Evolutionary conservation across 2,113 vertebrate species (phyloP).

Genomic region (Leucoraja erinaceus): DNA sequence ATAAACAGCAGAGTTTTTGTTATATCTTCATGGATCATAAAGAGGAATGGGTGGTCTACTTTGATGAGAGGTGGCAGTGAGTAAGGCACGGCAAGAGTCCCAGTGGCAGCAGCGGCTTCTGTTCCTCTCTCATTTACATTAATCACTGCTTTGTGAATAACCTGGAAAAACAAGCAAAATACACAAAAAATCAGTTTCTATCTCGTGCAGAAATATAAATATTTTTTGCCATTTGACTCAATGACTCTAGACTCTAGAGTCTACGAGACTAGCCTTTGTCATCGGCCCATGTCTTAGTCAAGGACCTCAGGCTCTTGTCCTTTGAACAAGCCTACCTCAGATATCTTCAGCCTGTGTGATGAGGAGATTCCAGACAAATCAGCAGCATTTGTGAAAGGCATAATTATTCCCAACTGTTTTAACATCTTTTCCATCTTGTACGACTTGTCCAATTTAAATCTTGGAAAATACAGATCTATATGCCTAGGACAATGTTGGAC

Average conservation of each 20-base stretch:
- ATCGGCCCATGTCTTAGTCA: too few species aligned
- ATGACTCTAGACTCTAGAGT: too few species aligned
- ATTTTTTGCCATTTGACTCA: too few species aligned
- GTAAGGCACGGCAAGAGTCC: constrained; percentile 63
- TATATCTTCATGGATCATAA: constrained; percentile 79
- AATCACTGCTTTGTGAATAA: constrained; percentile 75
- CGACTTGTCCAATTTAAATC: constrained; percentile 78
- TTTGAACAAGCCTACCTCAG: constrained; percentile 61
- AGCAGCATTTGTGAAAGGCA: constrained; percentile 62
- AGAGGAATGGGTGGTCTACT: constrained; percentile 74
- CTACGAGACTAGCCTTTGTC: too few species aligned
- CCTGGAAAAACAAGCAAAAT: constrained; percentile 51
- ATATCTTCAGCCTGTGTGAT: constrained; percentile 56
- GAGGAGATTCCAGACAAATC: constrained; percentile 67
- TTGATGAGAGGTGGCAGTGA: constrained; percentile 62
- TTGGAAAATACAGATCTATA: constrained; percentile 75
- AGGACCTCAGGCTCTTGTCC: not conserved
- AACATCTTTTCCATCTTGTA: constrained; percentile 73
- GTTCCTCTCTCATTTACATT: constrained; percentile 80
- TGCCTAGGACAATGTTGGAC: constrained; percentile 54
- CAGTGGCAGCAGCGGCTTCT: constrained; percentile 60
- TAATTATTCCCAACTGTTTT: constrained; percentile 65
- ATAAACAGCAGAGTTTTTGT: constrained; percentile 75
- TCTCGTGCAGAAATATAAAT: not conserved
- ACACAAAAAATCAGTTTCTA: constrained; percentile 21